Conservation (phyloP, 2,113 vertebrate genomes). For the Poicephalus gulielmi region DNA sequence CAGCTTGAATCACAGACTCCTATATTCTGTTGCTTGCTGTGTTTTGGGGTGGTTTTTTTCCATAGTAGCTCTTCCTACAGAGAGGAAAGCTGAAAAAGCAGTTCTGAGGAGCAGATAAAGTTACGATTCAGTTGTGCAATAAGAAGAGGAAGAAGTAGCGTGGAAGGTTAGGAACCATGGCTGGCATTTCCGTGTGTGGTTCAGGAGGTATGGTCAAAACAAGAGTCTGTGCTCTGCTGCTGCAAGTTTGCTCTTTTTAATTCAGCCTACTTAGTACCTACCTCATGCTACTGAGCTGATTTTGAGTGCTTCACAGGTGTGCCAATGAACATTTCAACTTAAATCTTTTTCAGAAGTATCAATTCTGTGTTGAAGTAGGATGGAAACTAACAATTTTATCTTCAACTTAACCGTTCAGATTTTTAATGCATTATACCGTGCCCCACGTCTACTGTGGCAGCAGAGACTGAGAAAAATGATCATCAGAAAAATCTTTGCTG, state of each 20-base stretch:
- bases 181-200: not conserved
- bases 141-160: not conserved
- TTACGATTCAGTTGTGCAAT: not conserved
- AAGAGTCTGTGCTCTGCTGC: not conserved
- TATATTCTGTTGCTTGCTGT: not conserved
- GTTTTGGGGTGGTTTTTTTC: not conserved
- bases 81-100: not conserved
- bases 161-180: not conserved
- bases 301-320: not conserved
- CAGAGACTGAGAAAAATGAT: not conserved
- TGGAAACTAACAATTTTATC: not conserved
- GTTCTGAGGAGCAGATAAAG: not conserved
- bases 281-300: not conserved
- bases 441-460: not conserved
- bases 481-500: conserved; percentile 25
- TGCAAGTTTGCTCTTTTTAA: not conserved
- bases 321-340: not conserved
- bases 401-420: not conserved
- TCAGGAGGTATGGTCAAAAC: not conserved
- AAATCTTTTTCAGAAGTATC: not conserved
- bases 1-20: not conserved
- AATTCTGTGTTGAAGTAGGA: not conserved
- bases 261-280: not conserved
- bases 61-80: not conserved
- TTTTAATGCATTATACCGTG: not conserved